Evolutionary conservation across 2,113 vertebrate species (phyloP), one percentile per base, ranked within the genome.

Genomic region (Coryphaenoides rupestris): DNA sequence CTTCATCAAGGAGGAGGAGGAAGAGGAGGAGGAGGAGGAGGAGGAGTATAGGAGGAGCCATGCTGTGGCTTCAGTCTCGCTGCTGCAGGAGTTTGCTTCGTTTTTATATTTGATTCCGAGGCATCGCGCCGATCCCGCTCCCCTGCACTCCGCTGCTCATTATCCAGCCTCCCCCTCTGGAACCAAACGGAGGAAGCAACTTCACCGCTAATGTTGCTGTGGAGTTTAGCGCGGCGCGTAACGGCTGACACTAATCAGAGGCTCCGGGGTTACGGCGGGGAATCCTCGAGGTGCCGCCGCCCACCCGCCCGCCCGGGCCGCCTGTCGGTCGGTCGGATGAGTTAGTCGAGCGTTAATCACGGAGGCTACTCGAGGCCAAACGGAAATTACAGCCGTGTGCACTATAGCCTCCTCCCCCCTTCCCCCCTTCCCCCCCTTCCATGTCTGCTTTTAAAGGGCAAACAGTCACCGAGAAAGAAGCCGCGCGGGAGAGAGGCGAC

Each of bases 91-190:
- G 4, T 50, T n/a, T n/a, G 47, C 13, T 40, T 26, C 16, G 16
- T 16, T 50, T 50, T 13, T 50, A 1, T 50, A 50, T n/a, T 40
- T 56, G 66, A 60, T 49, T 59, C 17, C 62, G 69, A 2, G 17
- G 21, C 65, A 60, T n/a, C n/a, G n/a, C 56, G 49, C 24, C 54
- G 69, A 82, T 72, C 52, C 66, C 66, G 56, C 66, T 6, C 28
- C 23, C 17, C 55, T n/a, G n/a, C n/a, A n/a, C n/a, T n/a, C n/a
- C n/a, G n/a, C n/a, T 52, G 49, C 65, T 85, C 70, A 80, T 86
- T 81, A 84, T 66, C 62, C 50, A 19, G 15, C 26, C 12, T 68
- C 74, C 68, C 61, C n/a, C n/a, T n/a, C 62, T 67, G 72, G 68
- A 82, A n/a, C n/a, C n/a, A 84, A 71, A 66, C 58, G 61, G 54